These are phyloP conservation scores for Silurus lanzhouensis DNA, from an alignment of 2,797 vertebrate genomes.

Conservation along the genomic window DNA sequence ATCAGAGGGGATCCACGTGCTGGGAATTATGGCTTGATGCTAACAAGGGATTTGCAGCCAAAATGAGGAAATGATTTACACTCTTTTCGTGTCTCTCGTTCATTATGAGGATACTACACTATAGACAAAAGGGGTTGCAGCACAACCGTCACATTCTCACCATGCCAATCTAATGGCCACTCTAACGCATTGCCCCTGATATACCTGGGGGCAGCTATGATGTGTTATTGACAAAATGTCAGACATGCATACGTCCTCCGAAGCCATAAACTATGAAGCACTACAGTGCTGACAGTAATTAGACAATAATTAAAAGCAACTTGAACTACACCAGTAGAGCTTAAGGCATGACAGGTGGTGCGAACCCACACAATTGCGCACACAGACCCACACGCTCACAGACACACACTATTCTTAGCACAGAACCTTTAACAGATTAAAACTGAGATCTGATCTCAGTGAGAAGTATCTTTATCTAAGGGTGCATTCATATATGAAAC, in stretches of 20 bases:
- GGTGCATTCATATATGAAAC: neutral
- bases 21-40: neutral
- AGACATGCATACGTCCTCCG: conserved; percentile 7
- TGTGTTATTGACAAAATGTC: conserved; percentile 17
- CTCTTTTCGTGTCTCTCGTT: conserved; percentile 70
- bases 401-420: neutral
- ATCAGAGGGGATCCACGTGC: conserved; percentile 12
- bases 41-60: conserved; percentile 38
- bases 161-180: neutral
- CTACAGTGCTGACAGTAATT: conserved; percentile 47
- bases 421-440: neutral
- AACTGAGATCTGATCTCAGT: neutral
- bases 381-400: neutral
- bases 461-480: no score
- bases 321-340: conserved; percentile 37
- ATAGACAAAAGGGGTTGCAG: conserved; percentile 5
- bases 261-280: conserved; percentile 2
- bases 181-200: conserved; percentile 1
- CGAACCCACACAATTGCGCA: conserved; percentile 50
- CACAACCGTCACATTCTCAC: neutral
- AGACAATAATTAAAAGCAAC: conserved; percentile 52
- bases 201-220: conserved; percentile 11
- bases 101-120: conserved; percentile 74
- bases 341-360: conserved; percentile 33
- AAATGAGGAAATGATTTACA: conserved; percentile 75